Conservation (phyloP, 2,113 vertebrate species). For the Podarcis raffonei region DNA sequence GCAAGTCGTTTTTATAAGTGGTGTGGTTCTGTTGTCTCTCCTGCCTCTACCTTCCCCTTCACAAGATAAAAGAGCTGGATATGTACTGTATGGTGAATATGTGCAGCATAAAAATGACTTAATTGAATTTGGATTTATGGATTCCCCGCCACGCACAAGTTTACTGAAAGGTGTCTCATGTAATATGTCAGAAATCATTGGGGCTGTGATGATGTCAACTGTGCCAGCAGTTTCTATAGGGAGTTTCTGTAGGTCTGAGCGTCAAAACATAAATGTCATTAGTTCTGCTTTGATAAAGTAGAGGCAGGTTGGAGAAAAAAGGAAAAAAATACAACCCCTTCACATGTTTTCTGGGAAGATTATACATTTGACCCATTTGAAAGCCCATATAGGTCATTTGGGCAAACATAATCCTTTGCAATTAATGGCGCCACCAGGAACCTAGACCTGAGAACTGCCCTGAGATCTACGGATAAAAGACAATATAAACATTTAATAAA, state of each 20-base stretch:
- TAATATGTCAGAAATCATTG: neutral
- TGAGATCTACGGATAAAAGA: no score
- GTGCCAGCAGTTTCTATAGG: neutral
- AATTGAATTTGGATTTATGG: slow-evolving; percentile 15
- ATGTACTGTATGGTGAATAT: neutral
- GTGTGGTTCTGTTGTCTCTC: neutral
- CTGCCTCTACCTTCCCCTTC: neutral
- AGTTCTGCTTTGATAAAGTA: neutral
- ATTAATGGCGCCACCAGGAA: no score
- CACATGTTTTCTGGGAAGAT: neutral
- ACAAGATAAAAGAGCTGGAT: slow-evolving; percentile 20
- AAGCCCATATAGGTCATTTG: neutral
- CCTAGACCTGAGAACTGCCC: no score
- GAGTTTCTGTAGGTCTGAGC: accelerated
- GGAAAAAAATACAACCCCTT: accelerated
- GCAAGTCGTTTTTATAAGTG: slow-evolving; percentile 23
- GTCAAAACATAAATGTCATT: neutral
- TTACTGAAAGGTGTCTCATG: neutral
- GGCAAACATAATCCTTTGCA: neutral
- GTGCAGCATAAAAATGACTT: neutral
- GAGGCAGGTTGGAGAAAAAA: neutral
- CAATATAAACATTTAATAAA: no score
- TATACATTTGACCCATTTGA: neutral
- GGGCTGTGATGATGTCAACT: neutral
- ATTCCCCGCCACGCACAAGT: neutral